Percentiles rank a stretch among this genome's conserved stretches.
Conservation (phyloP, 2,797 vertebrate genomes). For the Arnoldichthys spilopterus region DNA sequence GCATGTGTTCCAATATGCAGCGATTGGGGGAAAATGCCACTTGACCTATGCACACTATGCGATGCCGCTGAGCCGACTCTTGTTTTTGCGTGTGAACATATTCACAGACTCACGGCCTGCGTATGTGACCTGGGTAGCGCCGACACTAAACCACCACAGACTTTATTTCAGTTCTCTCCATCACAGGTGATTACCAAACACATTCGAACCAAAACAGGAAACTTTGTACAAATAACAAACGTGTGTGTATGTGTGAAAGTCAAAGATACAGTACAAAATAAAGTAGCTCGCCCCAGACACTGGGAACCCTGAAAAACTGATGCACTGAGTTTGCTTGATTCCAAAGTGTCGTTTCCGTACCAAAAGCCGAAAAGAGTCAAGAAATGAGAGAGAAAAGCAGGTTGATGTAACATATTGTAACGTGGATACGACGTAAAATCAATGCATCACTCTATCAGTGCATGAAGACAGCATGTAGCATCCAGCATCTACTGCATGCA, state of each 20-base stretch:
- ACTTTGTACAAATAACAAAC: slow-evolving; percentile 53
- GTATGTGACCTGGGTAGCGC: neutral
- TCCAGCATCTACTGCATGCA: neutral
- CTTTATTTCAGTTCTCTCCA: slow-evolving; percentile 39
- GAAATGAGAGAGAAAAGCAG: too few species aligned
- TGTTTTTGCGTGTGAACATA: neutral
- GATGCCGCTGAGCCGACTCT: neutral
- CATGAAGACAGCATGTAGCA: slow-evolving; percentile 14
- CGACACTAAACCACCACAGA: slow-evolving; percentile 4
- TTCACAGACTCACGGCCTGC: neutral
- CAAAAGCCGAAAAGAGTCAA: neutral
- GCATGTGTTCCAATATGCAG: too few species aligned
- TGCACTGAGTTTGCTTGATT: neutral
- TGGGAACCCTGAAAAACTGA: neutral
- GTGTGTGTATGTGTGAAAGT: slow-evolving; percentile 37
- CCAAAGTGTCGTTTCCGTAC: neutral
- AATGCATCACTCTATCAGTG: neutral
- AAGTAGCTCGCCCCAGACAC: slow-evolving; percentile 3
- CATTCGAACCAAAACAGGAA: slow-evolving; percentile 41
- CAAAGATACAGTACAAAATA: slow-evolving; percentile 26
- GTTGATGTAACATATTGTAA: neutral
- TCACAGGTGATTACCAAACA: slow-evolving; percentile 47
- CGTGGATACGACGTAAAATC: neutral
- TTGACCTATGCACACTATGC: too few species aligned
- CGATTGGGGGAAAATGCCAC: too few species aligned